Percentiles rank a stretch among this genome's conserved stretches.
phyloP scores from a whole-genome alignment of 2,797 vertebrate species.

The Cuculus canorus region DNA sequence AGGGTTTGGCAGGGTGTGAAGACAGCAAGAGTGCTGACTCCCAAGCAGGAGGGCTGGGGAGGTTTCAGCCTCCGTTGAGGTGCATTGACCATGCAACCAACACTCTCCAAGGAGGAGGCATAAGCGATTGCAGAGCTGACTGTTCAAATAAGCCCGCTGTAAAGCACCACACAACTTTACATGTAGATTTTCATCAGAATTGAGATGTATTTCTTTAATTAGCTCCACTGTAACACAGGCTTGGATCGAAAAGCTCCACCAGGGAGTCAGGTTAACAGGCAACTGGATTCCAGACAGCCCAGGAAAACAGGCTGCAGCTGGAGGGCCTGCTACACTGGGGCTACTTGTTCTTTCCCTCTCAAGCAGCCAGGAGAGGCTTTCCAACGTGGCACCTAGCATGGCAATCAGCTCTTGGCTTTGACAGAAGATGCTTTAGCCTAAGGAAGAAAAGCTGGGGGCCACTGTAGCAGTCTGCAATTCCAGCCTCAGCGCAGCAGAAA shows the following conservation, averaged over 20 bases:
- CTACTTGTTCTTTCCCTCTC: neutral
- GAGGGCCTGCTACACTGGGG: neutral
- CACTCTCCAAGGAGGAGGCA: conserved; percentile 60
- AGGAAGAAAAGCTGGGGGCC: conserved; percentile 1
- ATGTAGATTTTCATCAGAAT: conserved; percentile 77
- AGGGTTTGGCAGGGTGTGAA: neutral
- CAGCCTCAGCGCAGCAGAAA: neutral
- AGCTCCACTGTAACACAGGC: conserved; percentile 27
- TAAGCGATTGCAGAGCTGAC: conserved; percentile 58
- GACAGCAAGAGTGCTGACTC: neutral
- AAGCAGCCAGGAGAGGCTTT: neutral
- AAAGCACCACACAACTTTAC: conserved; percentile 72
- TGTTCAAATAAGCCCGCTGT: conserved; percentile 71
- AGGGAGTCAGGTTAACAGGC: neutral
- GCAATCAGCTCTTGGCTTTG: neutral
- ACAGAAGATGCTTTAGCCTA: neutral
- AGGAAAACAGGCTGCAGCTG: neutral
- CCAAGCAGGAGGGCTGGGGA: conserved; percentile 43
- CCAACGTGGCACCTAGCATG: neutral
- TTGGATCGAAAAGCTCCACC: conserved; percentile 29
- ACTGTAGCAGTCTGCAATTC: neutral
- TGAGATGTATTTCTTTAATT: conserved; percentile 80
- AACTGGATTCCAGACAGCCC: neutral
- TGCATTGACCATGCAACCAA: conserved; percentile 62
- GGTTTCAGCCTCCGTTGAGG: conserved; percentile 58